Conservation (phyloP, 2,888 invertebrate genomes). For the Chorisops tibialis region DNA sequence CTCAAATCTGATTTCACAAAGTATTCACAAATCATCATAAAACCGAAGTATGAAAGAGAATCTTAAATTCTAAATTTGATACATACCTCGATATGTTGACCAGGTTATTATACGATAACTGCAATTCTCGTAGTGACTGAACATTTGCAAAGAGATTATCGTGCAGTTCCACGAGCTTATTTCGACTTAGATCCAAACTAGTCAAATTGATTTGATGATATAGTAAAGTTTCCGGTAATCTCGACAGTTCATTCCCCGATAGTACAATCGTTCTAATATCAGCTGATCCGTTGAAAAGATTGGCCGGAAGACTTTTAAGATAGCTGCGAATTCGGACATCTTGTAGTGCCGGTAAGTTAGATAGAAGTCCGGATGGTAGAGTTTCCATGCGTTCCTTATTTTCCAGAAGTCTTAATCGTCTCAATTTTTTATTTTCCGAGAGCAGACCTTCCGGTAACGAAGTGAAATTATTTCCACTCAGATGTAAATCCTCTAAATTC, state of each 20-base stretch:
- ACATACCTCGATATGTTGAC: constrained; percentile 59
- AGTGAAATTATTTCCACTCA: constrained; percentile 65
- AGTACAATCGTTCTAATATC: constrained; percentile 61
- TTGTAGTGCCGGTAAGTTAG: constrained; percentile 58
- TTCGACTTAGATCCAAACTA: constrained; percentile 63
- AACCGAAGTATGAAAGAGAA: too few species aligned
- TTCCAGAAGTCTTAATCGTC: constrained; percentile 57
- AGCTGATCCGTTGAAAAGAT: constrained; percentile 61
- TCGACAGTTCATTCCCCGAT: constrained; percentile 56
- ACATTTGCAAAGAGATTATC: constrained; percentile 59
- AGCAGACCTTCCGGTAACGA: constrained; percentile 62
- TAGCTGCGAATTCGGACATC: constrained; percentile 60
- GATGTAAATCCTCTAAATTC: constrained; percentile 62
- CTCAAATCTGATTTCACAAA: too few species aligned
- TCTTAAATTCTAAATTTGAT: not conserved
- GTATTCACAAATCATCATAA: too few species aligned
- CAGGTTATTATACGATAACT: constrained; percentile 64
- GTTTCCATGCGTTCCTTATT: constrained; percentile 59
- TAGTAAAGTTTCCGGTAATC: constrained; percentile 62
- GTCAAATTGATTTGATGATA: constrained; percentile 61
- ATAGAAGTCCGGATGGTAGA: constrained; percentile 60
- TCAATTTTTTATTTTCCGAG: constrained; percentile 56
- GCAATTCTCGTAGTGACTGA: constrained; percentile 57
- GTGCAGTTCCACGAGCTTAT: constrained; percentile 59
- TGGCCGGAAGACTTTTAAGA: constrained; percentile 58